Evolutionary conservation across 2,113 vertebrate genomes (phyloP), one percentile per base, ranked within the genome.

Genomic region (Egretta garzetta): DNA sequence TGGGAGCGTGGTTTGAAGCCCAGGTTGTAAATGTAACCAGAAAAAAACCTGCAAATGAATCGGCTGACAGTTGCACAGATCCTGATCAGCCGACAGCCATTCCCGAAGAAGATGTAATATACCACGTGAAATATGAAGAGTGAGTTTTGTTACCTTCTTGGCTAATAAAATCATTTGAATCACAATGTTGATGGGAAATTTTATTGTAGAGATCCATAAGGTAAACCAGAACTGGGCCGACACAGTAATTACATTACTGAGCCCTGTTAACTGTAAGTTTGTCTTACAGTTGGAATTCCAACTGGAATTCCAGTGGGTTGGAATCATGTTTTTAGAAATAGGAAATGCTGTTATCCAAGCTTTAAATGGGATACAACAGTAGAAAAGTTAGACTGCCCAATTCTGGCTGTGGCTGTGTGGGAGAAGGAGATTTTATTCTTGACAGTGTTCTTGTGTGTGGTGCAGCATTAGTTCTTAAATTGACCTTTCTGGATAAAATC

Each of bases 1-100:
- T 99, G 99, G 99, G 99, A 2, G 99, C 99, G 0, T 99, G 99
- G 99, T 99, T 99, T 86, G 99, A 99, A 97, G 99, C 99, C 7
- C 98, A 99, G 88, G 98, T 99, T 8, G 96, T 99, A 14, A 98
- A 99, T 1, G 98, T 99, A 41, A 99, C 98, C 1, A 98, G 94
- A 97, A 98, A 88, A 97, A 39, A 96, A 45, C 62, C 96, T 8
- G 2, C 39, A 49, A 39, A 86, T 0, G 60, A 80, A 32, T 59
- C 98, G 12, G 70, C 93, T 59, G 93, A 77, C 62, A 97, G 88
- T 15, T 94, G 86, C 76, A 71, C 86, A 6, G 79, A 70, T 1
- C 86, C 90, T 4, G 96, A 96, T 8, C 74, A 55, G 35, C 67
- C 94, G 3, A 58, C 96, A 83, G 83, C 87, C 8, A 4, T 84